Evolutionary conservation across 2,888 invertebrate genomes (phyloP).

Genomic region (Cosmorhoe ocellata): DNA sequence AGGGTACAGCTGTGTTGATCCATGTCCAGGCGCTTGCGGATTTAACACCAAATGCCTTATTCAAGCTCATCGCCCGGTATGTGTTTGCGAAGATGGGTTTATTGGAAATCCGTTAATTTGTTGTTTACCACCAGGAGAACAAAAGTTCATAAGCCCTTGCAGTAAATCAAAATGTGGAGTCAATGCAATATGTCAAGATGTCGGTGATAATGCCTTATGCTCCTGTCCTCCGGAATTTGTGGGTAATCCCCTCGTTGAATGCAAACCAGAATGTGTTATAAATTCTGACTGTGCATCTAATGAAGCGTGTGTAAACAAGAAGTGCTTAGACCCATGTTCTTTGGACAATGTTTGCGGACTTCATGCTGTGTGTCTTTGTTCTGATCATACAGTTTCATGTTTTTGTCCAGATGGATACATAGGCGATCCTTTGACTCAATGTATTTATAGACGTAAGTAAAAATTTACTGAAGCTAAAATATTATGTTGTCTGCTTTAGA

Average conservation of each 20-base stretch:
- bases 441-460: slow-evolving; percentile 81
- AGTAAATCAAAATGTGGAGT: slow-evolving; percentile 88
- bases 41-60: slow-evolving; percentile 88
- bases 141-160: slow-evolving; percentile 85
- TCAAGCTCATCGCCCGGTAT: slow-evolving; percentile 90
- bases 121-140: slow-evolving; percentile 84
- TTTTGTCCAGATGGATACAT: slow-evolving; percentile 89
- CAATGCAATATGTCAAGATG: slow-evolving; percentile 89
- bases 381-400: slow-evolving; percentile 92
- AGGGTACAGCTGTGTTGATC: slow-evolving; percentile 90
- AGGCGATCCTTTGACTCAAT: slow-evolving; percentile 91
- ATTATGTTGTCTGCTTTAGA: too few species aligned
- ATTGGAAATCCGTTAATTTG: slow-evolving; percentile 90
- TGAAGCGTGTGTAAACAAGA: slow-evolving; percentile 88
- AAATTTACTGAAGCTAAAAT: not conserved
- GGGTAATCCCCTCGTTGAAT: slow-evolving; percentile 90
- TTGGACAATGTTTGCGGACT: slow-evolving; percentile 88
- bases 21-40: slow-evolving; percentile 92
- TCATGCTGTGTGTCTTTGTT: slow-evolving; percentile 89
- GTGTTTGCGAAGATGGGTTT: slow-evolving; percentile 87
- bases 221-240: slow-evolving; percentile 88
- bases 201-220: slow-evolving; percentile 87
- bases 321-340: slow-evolving; percentile 88
- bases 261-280: slow-evolving; percentile 90
- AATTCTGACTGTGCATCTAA: slow-evolving; percentile 90